Evolutionary conservation across 1,140 invertebrate species (phyloP).

Genomic region (Oncopodura yosiiana): DNA sequence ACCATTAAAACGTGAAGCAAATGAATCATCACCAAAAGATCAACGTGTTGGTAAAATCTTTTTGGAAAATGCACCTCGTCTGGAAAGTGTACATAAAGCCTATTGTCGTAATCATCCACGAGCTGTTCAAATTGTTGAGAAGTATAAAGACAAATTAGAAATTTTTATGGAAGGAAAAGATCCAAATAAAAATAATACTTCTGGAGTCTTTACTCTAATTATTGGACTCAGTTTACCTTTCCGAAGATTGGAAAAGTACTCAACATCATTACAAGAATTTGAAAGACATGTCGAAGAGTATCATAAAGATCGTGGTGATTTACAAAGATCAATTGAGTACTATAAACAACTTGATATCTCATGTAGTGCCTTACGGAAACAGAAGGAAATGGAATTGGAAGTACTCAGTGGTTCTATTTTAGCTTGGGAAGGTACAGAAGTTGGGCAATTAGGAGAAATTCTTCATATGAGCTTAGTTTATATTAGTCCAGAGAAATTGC

Average conservation of each 20-base stretch:
- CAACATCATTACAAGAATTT: slow-evolving; percentile 84
- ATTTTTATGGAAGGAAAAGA: slow-evolving; percentile 77
- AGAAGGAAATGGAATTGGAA: slow-evolving; percentile 92
- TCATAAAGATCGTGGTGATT: slow-evolving; percentile 90
- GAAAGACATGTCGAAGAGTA: slow-evolving; percentile 89
- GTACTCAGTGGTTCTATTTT: slow-evolving; percentile 84
- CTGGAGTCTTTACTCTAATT: slow-evolving; percentile 78
- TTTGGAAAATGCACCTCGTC: slow-evolving; percentile 68
- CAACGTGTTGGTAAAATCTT: slow-evolving; percentile 86
- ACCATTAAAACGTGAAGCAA: slow-evolving; percentile 65
- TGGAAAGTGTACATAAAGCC: slow-evolving; percentile 72
- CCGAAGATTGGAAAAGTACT: slow-evolving; percentile 86
- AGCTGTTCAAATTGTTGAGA: slow-evolving; percentile 82
- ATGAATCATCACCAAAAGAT: slow-evolving; percentile 55
- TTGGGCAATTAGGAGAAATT: slow-evolving; percentile 62
- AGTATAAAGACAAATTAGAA: slow-evolving; percentile 75
- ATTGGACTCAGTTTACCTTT: slow-evolving; percentile 90
- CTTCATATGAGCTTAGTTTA: slow-evolving; percentile 54
- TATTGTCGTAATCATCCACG: slow-evolving; percentile 89
- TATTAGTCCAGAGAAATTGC: slow-evolving; percentile 56
- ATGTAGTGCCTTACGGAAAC: slow-evolving; percentile 73
- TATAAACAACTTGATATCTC: slow-evolving; percentile 89
- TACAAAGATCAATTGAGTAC: slow-evolving; percentile 82
- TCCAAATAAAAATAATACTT: slow-evolving; percentile 51
- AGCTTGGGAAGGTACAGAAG: slow-evolving; percentile 86